These are phyloP conservation scores for Cantharis nigra DNA, from an alignment of 2,888 invertebrate species.

Conservation along the genomic window DNA sequence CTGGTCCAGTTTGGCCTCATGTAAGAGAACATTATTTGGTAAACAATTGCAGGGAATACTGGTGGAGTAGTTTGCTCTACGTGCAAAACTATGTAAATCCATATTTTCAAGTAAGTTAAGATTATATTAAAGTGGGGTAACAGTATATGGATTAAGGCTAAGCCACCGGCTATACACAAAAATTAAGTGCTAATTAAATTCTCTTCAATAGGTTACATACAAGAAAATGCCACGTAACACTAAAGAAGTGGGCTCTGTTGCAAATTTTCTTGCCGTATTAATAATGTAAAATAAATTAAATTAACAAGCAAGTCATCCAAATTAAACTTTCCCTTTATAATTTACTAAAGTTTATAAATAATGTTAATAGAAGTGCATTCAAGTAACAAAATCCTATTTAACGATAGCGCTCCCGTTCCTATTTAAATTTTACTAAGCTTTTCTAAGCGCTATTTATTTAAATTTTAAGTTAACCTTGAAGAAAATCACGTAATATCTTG, in stretches of 20 bases:
- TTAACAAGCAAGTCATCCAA: not conserved
- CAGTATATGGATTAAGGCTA: too few relatives aligned
- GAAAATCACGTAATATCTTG: not conserved
- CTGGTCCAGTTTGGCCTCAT: constrained; percentile 58
- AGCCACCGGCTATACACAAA: not conserved
- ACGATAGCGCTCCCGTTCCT: not conserved
- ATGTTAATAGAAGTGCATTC: not conserved
- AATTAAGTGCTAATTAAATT: not conserved
- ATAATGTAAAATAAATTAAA: not conserved
- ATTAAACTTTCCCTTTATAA: not conserved
- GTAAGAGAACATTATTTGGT: constrained; percentile 35
- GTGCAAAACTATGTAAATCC: constrained; percentile 52
- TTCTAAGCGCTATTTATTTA: not conserved
- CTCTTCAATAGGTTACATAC: not conserved
- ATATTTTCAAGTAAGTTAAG: constrained; percentile 45
- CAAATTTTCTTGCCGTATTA: not conserved
- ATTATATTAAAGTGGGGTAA: not conserved
- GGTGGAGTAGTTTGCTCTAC: constrained; percentile 55
- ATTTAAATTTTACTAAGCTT: not conserved
- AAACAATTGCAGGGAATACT: constrained; percentile 46
- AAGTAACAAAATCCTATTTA: not conserved
- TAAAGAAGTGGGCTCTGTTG: not conserved
- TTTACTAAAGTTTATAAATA: not conserved
- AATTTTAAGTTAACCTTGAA: not conserved
- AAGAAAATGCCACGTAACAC: not conserved